Conservation (phyloP, 2,888 invertebrate species). For the Hypercompe scribonia region DNA sequence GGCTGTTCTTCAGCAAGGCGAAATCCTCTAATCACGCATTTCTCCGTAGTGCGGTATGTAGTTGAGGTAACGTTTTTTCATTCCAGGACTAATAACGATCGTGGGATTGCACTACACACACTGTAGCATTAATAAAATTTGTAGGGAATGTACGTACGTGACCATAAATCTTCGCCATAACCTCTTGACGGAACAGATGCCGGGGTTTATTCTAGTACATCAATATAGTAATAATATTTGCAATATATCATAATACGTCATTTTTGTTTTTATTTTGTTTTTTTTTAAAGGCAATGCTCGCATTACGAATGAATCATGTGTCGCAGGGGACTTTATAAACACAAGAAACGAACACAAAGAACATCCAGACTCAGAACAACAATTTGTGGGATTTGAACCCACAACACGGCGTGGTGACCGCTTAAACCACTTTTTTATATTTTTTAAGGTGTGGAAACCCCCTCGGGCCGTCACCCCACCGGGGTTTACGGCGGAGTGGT, state of each 20-base stretch:
- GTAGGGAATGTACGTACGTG: not conserved
- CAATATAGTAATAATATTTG: not conserved
- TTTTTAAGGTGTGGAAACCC: too few species aligned
- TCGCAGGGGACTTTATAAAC: too few species aligned
- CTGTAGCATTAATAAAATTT: not conserved
- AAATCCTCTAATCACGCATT: not conserved
- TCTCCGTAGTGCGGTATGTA: not conserved
- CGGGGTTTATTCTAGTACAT: not conserved
- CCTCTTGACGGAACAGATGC: not conserved
- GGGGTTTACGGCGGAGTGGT: too few species aligned
- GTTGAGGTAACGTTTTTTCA: not conserved
- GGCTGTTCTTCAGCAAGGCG: not conserved
- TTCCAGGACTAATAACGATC: not conserved
- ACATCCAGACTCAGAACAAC: too few species aligned
- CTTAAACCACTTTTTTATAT: too few species aligned
- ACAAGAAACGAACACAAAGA: too few species aligned
- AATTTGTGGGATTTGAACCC: too few species aligned
- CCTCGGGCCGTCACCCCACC: too few species aligned
- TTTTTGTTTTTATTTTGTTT: not conserved
- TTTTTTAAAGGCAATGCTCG: too few species aligned
- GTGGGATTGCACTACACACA: not conserved
- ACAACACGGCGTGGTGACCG: too few species aligned
- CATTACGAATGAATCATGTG: too few species aligned
- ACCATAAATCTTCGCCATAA: not conserved
- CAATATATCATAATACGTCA: too few species aligned